Conservation (phyloP, 2,113 vertebrate species). For the Stigmatopora nigra region DNA sequence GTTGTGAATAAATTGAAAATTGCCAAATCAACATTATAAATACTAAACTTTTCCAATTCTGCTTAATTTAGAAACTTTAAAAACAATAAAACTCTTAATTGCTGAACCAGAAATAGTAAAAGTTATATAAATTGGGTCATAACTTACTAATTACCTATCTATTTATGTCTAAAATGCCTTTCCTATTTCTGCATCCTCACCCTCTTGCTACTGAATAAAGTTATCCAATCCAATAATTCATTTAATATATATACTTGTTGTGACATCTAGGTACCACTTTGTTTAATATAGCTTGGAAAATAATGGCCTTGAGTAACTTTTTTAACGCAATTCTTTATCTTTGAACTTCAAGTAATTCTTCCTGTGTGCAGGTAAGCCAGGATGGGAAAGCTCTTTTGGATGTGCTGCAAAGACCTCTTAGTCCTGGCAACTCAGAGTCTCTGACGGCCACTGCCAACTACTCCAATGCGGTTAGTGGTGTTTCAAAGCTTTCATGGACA, state of each 20-base stretch:
- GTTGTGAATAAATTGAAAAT: no score
- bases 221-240: no score
- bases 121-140: no score
- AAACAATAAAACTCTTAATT: no score
- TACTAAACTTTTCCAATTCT: no score
- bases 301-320: background rate
- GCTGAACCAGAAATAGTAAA: no score
- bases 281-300: background rate
- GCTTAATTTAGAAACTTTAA: no score
- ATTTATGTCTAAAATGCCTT: no score
- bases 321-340: background rate
- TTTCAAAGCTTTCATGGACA: background rate
- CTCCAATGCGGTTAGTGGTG: slow-evolving; percentile 80
- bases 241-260: background rate
- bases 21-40: no score
- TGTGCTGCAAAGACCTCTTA: slow-evolving; percentile 89
- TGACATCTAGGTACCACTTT: background rate
- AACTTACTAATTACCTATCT: no score
- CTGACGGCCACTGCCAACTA: slow-evolving; percentile 97
- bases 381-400: slow-evolving; percentile 94
- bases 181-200: no score
- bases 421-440: slow-evolving; percentile 91
- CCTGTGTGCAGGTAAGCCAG: slow-evolving; percentile 82
- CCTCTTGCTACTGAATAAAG: no score
- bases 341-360: background rate